Base-by-base conservation (phyloP, 2,113 vertebrate species). In the Prinia subflava region DNA sequence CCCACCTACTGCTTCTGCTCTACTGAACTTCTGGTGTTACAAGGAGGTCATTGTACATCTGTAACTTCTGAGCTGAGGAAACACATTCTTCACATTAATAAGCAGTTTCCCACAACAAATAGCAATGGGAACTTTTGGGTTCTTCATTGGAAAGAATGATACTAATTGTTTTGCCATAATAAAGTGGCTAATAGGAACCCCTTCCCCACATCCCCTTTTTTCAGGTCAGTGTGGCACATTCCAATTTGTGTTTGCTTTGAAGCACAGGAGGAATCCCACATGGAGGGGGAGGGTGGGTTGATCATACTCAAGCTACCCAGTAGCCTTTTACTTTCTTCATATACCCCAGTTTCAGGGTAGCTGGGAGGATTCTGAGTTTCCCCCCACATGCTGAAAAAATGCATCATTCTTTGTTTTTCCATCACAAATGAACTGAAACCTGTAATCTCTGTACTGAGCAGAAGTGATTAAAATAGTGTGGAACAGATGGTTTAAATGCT, bases 211-310 rank as follows among this genome's bases (percentile, higher is more conserved):
- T 92, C 60, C 69, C 93, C 91, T 91, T 91, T 93, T 84, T 96
- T 52, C 93, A 82, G 97, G 97, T 98, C 97, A 96, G 82, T 94
- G 89, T 96, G 89, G 97, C 97, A 95, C 98, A 98, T 98, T 98
- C 98, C 98, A 92, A 82, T 98, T 97, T 60, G 57, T 87, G 95
- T 96, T 95, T 96, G 98, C 98, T 97, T 98, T 87, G 89, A 91
- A 95, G 96, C 95, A 90, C 97, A 76, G 90, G 95, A 96, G 97
- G 98, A 98, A 98, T 98, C 97, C 96, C 92, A 93, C 27, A 12
- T 55, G 71, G 57, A 94, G 83, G 88, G 95, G 87, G 86, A 90
- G 78, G 80, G 76, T 59, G 27, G 33, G 79, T 92, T 70, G 49
- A 67, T 44, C 73, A 62, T 0, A 0, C 55, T 94, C 10, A 1